These are phyloP conservation scores for Alentia gelatinosa DNA, from an alignment of 2,888 invertebrate genomes.

Conservation along the genomic window DNA sequence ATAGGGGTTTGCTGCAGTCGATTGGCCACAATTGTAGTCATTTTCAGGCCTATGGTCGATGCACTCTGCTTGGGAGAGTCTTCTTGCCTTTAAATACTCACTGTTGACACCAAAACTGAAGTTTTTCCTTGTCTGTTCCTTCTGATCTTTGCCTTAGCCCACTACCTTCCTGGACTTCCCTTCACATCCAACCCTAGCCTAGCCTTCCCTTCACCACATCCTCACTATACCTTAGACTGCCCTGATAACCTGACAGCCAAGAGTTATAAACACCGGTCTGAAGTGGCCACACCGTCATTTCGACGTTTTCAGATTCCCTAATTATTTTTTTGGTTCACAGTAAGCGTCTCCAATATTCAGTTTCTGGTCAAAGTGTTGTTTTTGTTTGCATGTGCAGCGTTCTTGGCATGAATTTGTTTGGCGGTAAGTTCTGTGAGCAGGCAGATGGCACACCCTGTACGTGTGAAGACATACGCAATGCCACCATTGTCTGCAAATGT, in stretches of 20 bases:
- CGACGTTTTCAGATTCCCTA: neutral
- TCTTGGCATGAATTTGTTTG: slow-evolving; percentile 99
- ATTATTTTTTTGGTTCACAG: neutral
- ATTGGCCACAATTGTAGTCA: neutral
- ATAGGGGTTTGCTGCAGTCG: neutral
- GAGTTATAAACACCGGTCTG: neutral
- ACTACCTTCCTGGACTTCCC: too few relatives aligned
- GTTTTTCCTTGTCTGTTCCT: neutral
- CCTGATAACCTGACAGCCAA: neutral
- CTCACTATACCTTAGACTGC: neutral
- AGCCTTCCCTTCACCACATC: neutral
- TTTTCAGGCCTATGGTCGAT: neutral
- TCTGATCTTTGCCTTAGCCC: neutral
- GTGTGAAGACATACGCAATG: slow-evolving; percentile 91
- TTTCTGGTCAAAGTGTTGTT: slow-evolving; percentile 50
- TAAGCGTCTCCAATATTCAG: neutral
- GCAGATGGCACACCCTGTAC: slow-evolving; percentile 86
- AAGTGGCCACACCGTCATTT: neutral
- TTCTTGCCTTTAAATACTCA: neutral
- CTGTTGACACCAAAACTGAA: neutral
- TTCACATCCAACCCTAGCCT: neutral
- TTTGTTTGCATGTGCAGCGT: slow-evolving; percentile 87
- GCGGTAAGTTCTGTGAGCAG: slow-evolving; percentile 99
- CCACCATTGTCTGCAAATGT: slow-evolving; percentile 63
- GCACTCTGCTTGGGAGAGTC: slow-evolving; percentile 27